These are phyloP conservation scores for Drosophila prostipennis DNA, from an alignment of 2,888 invertebrate species.

Conservation along the genomic window DNA sequence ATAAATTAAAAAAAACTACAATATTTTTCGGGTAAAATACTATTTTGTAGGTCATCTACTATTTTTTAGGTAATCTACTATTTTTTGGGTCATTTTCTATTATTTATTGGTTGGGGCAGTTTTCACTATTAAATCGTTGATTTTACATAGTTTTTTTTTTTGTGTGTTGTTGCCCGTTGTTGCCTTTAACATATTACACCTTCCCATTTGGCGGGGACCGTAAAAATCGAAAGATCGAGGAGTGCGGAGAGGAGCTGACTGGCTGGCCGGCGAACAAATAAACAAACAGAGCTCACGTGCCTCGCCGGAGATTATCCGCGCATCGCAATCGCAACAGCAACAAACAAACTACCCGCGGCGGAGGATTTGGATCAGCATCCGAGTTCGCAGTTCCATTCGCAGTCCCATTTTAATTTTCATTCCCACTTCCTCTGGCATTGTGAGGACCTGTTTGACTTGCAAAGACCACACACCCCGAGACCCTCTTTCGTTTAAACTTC, in stretches of 20 bases:
- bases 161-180: slow-evolving; percentile 31
- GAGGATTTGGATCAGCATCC: slow-evolving; percentile 19
- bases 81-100: too few species aligned
- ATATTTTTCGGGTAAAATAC: too few species aligned
- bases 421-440: slow-evolving; percentile 4
- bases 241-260: slow-evolving; percentile 21
- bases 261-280: slow-evolving; percentile 54
- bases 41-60: too few species aligned
- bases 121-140: too few species aligned
- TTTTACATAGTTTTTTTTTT: too few species aligned
- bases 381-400: slow-evolving; percentile 32
- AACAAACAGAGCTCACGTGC: slow-evolving; percentile 76
- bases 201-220: slow-evolving; percentile 33
- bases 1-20: too few species aligned
- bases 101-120: too few species aligned
- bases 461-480: slow-evolving; percentile 43
- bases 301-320: slow-evolving; percentile 75
- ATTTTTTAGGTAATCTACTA: too few species aligned
- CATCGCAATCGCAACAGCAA: slow-evolving; percentile 80
- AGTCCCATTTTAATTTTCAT: slow-evolving; percentile 33
- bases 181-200: slow-evolving; percentile 76
- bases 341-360: slow-evolving; percentile 70
- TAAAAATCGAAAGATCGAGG: slow-evolving; percentile 19
- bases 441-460: slow-evolving; percentile 73
- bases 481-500: slow-evolving; percentile 7